A percentile compares a stretch with the other conserved stretches of the same genome.
These are phyloP conservation scores for Halichoeres trimaculatus DNA, from an alignment of 2,113 vertebrate species.

Conservation along the genomic window DNA sequence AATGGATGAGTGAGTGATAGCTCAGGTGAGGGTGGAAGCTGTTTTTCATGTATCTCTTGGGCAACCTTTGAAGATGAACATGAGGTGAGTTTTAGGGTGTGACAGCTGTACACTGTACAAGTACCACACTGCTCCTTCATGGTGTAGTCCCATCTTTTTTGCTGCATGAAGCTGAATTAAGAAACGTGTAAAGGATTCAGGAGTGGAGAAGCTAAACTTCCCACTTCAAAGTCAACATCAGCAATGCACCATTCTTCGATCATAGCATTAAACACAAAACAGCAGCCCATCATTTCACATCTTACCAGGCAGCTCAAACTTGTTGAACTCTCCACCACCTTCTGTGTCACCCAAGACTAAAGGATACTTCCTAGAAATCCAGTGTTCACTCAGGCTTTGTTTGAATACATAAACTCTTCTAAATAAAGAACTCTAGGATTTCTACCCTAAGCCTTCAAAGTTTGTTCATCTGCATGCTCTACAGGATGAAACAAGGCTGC, in stretches of 20 bases:
- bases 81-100: background rate
- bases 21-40: too few species aligned
- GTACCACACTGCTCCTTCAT: background rate
- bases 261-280: background rate
- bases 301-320: background rate
- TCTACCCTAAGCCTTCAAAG: conserved; percentile 1
- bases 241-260: background rate
- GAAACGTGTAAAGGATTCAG: background rate
- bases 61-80: too few species aligned
- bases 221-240: background rate
- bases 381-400: background rate
- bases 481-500: background rate
- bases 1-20: too few species aligned
- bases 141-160: background rate
- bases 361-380: background rate
- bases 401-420: background rate
- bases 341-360: background rate
- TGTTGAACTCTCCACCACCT: background rate
- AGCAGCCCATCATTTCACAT: background rate
- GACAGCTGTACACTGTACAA: background rate
- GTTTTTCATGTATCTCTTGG: too few species aligned
- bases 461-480: conserved; percentile 37
- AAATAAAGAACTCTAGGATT: background rate
- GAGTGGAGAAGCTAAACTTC: background rate
- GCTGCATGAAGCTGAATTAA: background rate